Conservation (phyloP, 1,140 invertebrate species). For the Zophobas morio region DNA sequence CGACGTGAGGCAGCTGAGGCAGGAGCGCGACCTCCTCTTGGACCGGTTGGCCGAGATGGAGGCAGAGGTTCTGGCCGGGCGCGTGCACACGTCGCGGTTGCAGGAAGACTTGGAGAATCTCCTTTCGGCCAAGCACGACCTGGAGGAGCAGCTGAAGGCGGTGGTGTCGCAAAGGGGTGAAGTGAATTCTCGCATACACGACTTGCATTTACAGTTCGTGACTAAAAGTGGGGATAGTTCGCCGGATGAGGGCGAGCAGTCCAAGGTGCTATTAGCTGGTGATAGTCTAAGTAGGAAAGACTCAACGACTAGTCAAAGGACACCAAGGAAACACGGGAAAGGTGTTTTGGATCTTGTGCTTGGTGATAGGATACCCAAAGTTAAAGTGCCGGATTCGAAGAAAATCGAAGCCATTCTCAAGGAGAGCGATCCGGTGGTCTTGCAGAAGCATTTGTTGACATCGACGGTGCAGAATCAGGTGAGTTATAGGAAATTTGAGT, state of each 20-base stretch:
- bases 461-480: conserved; percentile 90
- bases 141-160: conserved; percentile 76
- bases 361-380: conserved; percentile 71
- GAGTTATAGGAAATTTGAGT: conserved; percentile 37
- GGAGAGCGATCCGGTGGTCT: conserved; percentile 84
- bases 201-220: conserved; percentile 68
- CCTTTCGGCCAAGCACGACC: conserved; percentile 72
- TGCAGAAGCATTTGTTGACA: conserved; percentile 86
- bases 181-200: conserved; percentile 68
- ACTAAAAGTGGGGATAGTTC: conserved; percentile 57
- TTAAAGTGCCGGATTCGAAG: conserved; percentile 74
- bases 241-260: conserved; percentile 36
- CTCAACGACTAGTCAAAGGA: conserved; percentile 56
- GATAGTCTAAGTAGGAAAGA: conserved; percentile 48
- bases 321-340: conserved; percentile 46
- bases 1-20: conserved; percentile 72
- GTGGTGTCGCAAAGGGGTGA: conserved; percentile 71
- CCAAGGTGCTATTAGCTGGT: conserved; percentile 39
- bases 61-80: conserved; percentile 76
- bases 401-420: conserved; percentile 87
- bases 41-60: conserved; percentile 79
- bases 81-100: conserved; percentile 76
- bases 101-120: conserved; percentile 74
- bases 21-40: conserved; percentile 80
- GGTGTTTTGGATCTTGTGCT: conserved; percentile 66